phyloP scores from a whole-genome alignment of 2,797 vertebrate species.

The Anniella stebbinsi region DNA sequence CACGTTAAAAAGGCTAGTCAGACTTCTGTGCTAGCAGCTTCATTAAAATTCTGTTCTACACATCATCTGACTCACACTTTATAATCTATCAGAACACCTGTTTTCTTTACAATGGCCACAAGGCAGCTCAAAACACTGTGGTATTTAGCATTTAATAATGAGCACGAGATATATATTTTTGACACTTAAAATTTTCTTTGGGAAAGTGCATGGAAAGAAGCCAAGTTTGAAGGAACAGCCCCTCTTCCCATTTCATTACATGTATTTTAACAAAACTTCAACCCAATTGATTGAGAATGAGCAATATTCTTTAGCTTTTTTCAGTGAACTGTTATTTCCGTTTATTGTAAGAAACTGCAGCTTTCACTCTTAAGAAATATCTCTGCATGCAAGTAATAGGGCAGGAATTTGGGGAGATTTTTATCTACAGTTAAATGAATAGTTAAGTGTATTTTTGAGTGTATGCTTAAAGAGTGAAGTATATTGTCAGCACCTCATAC shows the following conservation, averaged over 20 bases:
- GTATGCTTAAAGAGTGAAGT: slow-evolving; percentile 69
- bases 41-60: slow-evolving; percentile 86
- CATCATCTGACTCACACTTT: slow-evolving; percentile 86
- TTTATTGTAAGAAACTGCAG: slow-evolving; percentile 43
- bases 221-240: slow-evolving; percentile 80
- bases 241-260: slow-evolving; percentile 69
- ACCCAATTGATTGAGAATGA: slow-evolving; percentile 50
- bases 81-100: slow-evolving; percentile 90
- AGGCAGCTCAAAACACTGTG: slow-evolving; percentile 88
- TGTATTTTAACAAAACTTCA: slow-evolving; percentile 76
- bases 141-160: slow-evolving; percentile 90
- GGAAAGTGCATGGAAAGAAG: slow-evolving; percentile 78
- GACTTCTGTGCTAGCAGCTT: slow-evolving; percentile 78
- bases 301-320: slow-evolving; percentile 59
- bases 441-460: slow-evolving; percentile 62
- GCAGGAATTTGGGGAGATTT: slow-evolving; percentile 52
- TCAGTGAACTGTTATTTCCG: slow-evolving; percentile 41
- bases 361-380: slow-evolving; percentile 60
- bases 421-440: slow-evolving; percentile 73
- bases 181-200: slow-evolving; percentile 86
- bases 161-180: slow-evolving; percentile 87
- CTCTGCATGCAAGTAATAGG: slow-evolving; percentile 52
- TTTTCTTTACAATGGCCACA: slow-evolving; percentile 89
- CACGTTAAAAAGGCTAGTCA: slow-evolving; percentile 84
- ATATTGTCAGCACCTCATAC: slow-evolving; percentile 75